phyloP scores from a whole-genome alignment of 2,888 invertebrate genomes.

The Blastobasis lacticolella region DNA sequence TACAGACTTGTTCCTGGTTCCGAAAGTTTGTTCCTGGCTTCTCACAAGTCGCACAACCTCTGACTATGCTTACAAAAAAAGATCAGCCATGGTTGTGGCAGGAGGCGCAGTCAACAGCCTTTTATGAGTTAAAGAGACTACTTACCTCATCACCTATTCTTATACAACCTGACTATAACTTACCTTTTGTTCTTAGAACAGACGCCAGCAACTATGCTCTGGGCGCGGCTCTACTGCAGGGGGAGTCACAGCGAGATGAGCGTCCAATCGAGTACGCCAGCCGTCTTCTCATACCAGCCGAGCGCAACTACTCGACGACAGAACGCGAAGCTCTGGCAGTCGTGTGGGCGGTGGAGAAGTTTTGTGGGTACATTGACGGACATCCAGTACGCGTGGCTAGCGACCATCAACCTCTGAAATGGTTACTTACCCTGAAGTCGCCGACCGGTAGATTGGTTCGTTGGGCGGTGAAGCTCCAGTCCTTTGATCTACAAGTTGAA shows the following conservation, averaged over 20 bases:
- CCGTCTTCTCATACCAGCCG: conserved; percentile 15
- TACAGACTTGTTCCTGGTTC: conserved; percentile 24
- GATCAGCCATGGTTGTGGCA: conserved; percentile 21
- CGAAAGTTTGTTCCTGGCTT: conserved; percentile 16
- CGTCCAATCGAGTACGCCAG: conserved; percentile 21
- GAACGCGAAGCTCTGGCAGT: conserved; percentile 34
- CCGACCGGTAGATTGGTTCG: conserved; percentile 44
- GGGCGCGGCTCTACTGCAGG: conserved; percentile 23
- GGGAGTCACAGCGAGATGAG: conserved; percentile 18
- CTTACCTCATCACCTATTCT: conserved; percentile 19
- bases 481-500: conserved; percentile 33
- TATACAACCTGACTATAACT: conserved; percentile 16
- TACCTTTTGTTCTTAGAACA: conserved; percentile 19
- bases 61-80: conserved; percentile 25
- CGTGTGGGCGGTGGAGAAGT: conserved; percentile 19
- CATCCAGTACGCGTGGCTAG: conserved; percentile 34
- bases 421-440: conserved; percentile 40
- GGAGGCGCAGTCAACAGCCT: conserved; percentile 13
- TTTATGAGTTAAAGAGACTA: conserved; percentile 10
- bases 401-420: conserved; percentile 52
- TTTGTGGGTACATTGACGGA: conserved; percentile 29
- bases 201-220: conserved; percentile 24
- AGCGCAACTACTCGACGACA: conserved; percentile 17
- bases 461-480: conserved; percentile 46
- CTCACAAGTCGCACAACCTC: conserved; percentile 21